Evolutionary conservation across 2,888 invertebrate species (phyloP), one percentile per base, ranked within the genome.

Genomic region (Stenurella melanura): DNA sequence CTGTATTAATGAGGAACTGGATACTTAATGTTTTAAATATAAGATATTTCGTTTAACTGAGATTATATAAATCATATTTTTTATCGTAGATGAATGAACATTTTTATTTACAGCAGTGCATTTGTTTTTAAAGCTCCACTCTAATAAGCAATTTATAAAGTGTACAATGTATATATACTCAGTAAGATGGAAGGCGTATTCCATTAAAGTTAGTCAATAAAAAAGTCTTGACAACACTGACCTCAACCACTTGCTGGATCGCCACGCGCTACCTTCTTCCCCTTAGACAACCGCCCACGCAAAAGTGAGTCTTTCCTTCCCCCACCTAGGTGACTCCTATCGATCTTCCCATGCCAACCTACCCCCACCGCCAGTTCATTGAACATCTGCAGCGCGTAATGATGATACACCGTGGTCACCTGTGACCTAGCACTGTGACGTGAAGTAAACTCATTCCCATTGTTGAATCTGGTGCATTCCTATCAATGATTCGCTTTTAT

Each of bases 261-360:
- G 80, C 78, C 80, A 81, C 82, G 82, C 83, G 81, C 82, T 82
- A 82, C 81, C 86, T 83, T 84, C 86, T 84, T 85, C 84, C 86
- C 86, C 86, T 82, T 73, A 87, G 87, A 87, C 87, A 83, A 80
- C 82, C 86, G 84, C 87, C 87, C 85, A 88, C 87, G 86, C 86
- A 87, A 87, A 87, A 86, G 85, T 87, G 86, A 86, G 84, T 86
- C 84, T 84, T 86, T 86, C 88, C 85, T 84, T 82, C 83, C 83
- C 85, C 82, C 85, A 81, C 82, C 74, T 73, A 74, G 61, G 76
- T 73, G 70, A 56, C 75, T 57, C 63, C 60, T 83, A 85, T 84
- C 84, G 85, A 85, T 85, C 78, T 76, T 73, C 68, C 77, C 79
- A 80, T 76, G 77, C 78, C 74, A 57, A 68, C 69, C 70, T 56